Percentiles rank a stretch among this genome's conserved stretches.
Conservation (phyloP, 1,140 invertebrate genomes). For the Heliconius hewitsoni region DNA sequence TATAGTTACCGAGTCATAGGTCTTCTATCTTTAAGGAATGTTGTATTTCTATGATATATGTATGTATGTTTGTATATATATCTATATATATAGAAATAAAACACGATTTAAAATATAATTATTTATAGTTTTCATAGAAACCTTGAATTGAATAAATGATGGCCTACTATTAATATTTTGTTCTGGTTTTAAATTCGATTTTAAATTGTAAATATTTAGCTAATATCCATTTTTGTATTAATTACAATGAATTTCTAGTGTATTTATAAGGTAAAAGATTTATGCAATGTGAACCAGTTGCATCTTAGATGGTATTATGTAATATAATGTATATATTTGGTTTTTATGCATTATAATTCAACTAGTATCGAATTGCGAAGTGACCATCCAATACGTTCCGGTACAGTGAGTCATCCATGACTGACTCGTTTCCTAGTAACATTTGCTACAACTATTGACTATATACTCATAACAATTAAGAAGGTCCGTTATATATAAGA, state of each 20-base stretch:
- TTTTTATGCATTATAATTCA: neutral
- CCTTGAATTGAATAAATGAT: neutral
- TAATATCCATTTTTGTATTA: too few relatives aligned
- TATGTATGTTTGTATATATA: too few relatives aligned
- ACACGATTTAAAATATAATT: conserved; percentile 5
- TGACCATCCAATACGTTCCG: conserved; percentile 41
- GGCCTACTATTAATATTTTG: neutral
- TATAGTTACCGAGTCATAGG: conserved; percentile 51
- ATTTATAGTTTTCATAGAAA: conserved; percentile 23
- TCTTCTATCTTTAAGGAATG: conserved; percentile 49
- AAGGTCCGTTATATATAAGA: neutral
- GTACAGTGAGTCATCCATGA: conserved; percentile 51
- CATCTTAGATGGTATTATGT: neutral
- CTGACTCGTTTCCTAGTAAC: conserved; percentile 18
- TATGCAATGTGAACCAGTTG: neutral
- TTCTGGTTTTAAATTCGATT: too few relatives aligned
- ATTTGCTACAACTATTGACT: neutral
- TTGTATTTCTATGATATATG: neutral
- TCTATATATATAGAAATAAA: neutral
- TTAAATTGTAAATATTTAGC: too few relatives aligned
- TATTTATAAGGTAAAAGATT: neutral
- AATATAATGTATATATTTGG: neutral
- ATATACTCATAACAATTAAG: neutral
- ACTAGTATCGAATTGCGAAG: neutral
- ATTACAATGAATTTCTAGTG: too few relatives aligned